Percentiles rank a stretch among this genome's conserved stretches.
These are phyloP conservation scores for Piscicola geometra DNA, from an alignment of 2,888 invertebrate genomes.

Conservation along the genomic window DNA sequence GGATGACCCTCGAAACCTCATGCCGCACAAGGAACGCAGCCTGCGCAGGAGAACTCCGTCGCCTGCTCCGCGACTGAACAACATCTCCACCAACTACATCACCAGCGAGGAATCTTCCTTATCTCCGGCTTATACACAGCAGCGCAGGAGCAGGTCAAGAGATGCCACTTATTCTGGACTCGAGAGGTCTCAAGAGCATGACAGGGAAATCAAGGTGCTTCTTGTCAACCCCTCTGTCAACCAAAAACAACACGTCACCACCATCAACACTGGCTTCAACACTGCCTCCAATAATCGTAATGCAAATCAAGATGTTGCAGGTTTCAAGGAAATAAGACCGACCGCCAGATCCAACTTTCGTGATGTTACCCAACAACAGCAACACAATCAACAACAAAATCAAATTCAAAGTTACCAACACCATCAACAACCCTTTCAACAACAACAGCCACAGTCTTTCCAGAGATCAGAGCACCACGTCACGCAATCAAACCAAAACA, in stretches of 20 bases:
- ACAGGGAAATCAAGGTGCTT: conserved; percentile 4
- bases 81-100: background rate
- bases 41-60: background rate
- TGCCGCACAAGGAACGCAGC: background rate
- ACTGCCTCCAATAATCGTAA: background rate
- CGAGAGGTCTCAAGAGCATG: background rate
- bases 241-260: background rate
- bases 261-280: background rate
- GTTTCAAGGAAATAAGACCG: background rate
- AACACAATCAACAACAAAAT: background rate
- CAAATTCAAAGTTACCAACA: background rate
- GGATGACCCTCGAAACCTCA: background rate
- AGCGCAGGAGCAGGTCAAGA: background rate
- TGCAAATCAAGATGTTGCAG: background rate
- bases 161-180: background rate
- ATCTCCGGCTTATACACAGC: background rate
- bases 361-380: background rate
- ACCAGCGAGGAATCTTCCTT: background rate
- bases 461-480: background rate
- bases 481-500: background rate
- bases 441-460: conserved; percentile 3
- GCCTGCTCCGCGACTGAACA: background rate
- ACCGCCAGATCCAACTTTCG: background rate
- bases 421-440: background rate
- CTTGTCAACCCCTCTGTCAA: background rate